These are phyloP conservation scores for Hanleya hanleyi DNA, from an alignment of 2,888 invertebrate species.

Conservation along the genomic window DNA sequence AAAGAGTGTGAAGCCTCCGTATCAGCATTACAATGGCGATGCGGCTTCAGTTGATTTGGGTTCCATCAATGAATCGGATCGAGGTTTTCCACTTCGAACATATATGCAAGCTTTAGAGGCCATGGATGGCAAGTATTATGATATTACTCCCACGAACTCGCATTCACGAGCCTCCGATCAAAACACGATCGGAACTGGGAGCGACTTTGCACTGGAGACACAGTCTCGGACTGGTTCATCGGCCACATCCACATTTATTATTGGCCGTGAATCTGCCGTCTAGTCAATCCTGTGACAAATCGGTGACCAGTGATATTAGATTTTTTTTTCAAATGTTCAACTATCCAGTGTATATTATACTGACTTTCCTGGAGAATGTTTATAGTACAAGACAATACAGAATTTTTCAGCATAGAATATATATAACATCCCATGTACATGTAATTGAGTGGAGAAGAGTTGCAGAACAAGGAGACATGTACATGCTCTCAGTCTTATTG, in stretches of 20 bases:
- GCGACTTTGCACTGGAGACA: not conserved
- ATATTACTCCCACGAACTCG: conserved; percentile 23
- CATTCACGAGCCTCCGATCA: not conserved
- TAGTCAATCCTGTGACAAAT: too few relatives aligned
- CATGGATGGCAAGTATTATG: conserved; percentile 1
- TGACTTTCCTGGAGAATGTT: too few relatives aligned
- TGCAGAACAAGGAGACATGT: too few relatives aligned
- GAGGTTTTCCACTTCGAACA: conserved; percentile 61
- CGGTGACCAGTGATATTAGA: not conserved
- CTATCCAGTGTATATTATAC: too few relatives aligned
- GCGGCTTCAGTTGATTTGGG: conserved; percentile 40
- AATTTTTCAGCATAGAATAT: too few relatives aligned
- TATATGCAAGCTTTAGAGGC: conserved; percentile 59
- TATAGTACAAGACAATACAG: too few relatives aligned
- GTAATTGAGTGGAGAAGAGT: too few relatives aligned
- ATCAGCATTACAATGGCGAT: not conserved
- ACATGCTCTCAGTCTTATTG: too few relatives aligned
- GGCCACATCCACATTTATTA: conserved; percentile 22
- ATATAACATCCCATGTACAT: too few relatives aligned
- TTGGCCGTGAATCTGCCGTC: conserved; percentile 35
- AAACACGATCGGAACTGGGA: not conserved
- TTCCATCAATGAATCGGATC: conserved; percentile 61
- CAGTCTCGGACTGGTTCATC: not conserved
- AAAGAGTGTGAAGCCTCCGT: not conserved
- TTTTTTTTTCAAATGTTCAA: not conserved